phyloP scores from a whole-genome alignment of 1,140 invertebrate species.

The Danaus plexippus region DNA sequence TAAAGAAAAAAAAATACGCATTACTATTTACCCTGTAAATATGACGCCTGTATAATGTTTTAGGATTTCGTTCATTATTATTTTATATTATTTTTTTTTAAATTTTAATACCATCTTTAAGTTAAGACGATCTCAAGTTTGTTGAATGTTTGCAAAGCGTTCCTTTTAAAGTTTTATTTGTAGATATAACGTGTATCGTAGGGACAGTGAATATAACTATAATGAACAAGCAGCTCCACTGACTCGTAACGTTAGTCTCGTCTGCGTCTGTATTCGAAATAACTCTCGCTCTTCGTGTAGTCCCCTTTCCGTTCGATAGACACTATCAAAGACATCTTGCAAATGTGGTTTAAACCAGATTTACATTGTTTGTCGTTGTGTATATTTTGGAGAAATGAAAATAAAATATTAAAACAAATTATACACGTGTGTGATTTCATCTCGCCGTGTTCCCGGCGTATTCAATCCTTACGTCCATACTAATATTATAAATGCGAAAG shows the following conservation, averaged over 20 bases:
- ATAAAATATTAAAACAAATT: conserved; percentile 69
- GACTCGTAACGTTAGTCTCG: conserved; percentile 45
- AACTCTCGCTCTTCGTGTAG: conserved; percentile 63
- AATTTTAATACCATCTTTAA: conserved; percentile 69
- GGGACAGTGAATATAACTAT: conserved; percentile 59
- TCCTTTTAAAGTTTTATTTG: conserved; percentile 72
- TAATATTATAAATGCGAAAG: too few species aligned
- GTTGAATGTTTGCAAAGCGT: conserved; percentile 72
- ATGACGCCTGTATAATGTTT: conserved; percentile 51
- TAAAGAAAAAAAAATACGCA: conserved; percentile 29
- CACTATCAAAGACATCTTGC: conserved; percentile 60
- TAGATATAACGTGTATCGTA: conserved; percentile 69
- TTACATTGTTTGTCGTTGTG: conserved; percentile 67
- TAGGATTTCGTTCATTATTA: conserved; percentile 56
- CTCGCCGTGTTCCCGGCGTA: too few species aligned
- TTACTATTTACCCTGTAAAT: conserved; percentile 49
- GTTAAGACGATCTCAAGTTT: conserved; percentile 71
- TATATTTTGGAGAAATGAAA: conserved; percentile 70
- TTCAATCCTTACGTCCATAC: too few species aligned
- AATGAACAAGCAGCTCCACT: conserved; percentile 24
- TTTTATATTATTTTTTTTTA: conserved; percentile 61
- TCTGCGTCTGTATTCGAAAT: conserved; percentile 49
- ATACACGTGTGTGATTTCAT: conserved; percentile 31
- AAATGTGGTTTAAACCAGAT: conserved; percentile 59
- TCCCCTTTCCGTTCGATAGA: conserved; percentile 59